Base-by-base conservation (phyloP, 2,113 vertebrate genomes). In the Siniperca knerii region DNA sequence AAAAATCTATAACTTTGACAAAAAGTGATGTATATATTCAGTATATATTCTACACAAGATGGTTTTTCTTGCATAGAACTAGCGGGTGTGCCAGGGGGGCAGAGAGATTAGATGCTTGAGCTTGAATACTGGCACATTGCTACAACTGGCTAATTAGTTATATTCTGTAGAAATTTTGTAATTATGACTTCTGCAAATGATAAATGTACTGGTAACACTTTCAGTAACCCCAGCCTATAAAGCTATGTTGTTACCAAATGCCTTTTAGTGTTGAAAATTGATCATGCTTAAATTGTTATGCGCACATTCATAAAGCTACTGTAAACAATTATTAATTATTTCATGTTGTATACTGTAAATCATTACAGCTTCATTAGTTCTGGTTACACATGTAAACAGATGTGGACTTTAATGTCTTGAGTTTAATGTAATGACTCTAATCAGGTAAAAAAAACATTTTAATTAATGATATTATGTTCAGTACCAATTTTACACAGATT, bases 1-100 rank as follows among this genome's bases (percentile, higher is more conserved):
- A 77, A 90, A 29, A 83, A 76, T 84, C 84, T 70, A 74, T 87
- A 91, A 75, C 72, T 66, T 78, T 87, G 68, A 80, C 46, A 58
- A 83, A 71, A 92, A 74, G 67, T 62, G 69, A 79, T 81, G 81
- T 94, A 83, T 89, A 86, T 89, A 88, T 65, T 87, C 71, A 78
- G 69, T 70, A 79, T 75, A 67, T 90, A 91, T 87, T 90, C 79
- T 80, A 83, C 70, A 89, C 67, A 77, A 87, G 37, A 83, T 44
- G 75, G 83, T 87, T 83, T 82, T 89, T 77, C 58, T 79, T 79
- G 77, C 82, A 77, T 87, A 85, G 81, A 87, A 62, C 8, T 58
- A 82, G 55, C 8, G 21, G 48, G 67, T 57, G 77, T 46, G 50
- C 44, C 29, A 29, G 29, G 29, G 29, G 12, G 66, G 78, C 61